Percentiles rank a stretch among this genome's conserved stretches.
These are phyloP conservation scores for Tortricodes alternella DNA, from an alignment of 2,888 invertebrate species.

Conservation along the genomic window DNA sequence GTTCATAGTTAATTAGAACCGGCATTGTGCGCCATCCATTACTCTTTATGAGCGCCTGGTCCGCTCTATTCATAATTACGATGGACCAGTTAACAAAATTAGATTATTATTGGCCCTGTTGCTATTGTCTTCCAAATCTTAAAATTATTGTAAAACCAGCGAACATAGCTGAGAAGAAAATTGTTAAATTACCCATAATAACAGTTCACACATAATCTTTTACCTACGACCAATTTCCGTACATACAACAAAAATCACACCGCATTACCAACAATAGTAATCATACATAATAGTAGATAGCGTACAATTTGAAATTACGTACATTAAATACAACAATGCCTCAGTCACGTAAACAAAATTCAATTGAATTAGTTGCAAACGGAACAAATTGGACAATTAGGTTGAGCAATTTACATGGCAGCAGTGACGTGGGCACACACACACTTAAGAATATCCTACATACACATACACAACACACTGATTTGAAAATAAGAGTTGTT, in stretches of 20 bases:
- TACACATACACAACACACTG: background rate
- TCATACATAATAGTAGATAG: constrained; percentile 26
- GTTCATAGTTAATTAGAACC: constrained; percentile 46
- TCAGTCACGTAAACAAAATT: constrained; percentile 29
- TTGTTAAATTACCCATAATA: constrained; percentile 21
- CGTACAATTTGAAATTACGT: constrained; percentile 28
- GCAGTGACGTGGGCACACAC: constrained; percentile 14
- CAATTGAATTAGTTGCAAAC: constrained; percentile 59
- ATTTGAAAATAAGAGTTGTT: too few relatives aligned
- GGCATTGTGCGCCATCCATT: constrained; percentile 28
- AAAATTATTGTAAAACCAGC: background rate
- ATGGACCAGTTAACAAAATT: constrained; percentile 21
- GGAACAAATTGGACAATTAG: constrained; percentile 74
- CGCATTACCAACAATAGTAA: constrained; percentile 27
- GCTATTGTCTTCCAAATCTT: constrained; percentile 19
- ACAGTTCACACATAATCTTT: constrained; percentile 13
- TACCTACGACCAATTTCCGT: constrained; percentile 21
- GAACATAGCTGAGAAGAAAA: background rate
- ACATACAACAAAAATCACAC: constrained; percentile 23
- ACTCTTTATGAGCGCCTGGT: constrained; percentile 28
- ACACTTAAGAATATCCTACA: constrained; percentile 5
- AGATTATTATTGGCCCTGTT: constrained; percentile 28
- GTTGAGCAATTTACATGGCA: constrained; percentile 63
- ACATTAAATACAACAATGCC: constrained; percentile 30
- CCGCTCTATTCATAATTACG: constrained; percentile 29